Evolutionary conservation across 2,797 vertebrate genomes (phyloP).

Genomic region (Salarias fasciatus): DNA sequence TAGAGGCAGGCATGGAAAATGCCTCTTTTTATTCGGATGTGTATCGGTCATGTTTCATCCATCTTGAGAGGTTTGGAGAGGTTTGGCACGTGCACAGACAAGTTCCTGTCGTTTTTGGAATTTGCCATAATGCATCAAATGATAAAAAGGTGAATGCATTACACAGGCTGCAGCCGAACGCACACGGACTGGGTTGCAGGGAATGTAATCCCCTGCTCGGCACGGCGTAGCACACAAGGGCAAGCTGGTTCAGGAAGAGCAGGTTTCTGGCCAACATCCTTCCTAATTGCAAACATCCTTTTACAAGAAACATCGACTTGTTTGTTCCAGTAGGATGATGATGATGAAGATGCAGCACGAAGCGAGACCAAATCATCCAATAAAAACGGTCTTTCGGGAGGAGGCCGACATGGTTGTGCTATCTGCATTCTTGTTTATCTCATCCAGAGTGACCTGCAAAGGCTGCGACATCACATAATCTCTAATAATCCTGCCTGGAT

Average conservation of each 20-base stretch:
- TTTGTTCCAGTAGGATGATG: constrained; percentile 37
- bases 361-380: constrained; percentile 1
- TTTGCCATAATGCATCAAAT: constrained; percentile 61
- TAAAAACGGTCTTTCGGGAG: constrained; percentile 1
- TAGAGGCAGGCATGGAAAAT: constrained; percentile 41
- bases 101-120: constrained; percentile 55
- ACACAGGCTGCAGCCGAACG: constrained; percentile 28
- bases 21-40: constrained; percentile 27
- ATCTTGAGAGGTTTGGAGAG: constrained; percentile 19
- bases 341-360: constrained; percentile 17
- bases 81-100: constrained; percentile 52
- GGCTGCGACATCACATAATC: constrained; percentile 48
- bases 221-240: constrained; percentile 29
- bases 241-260: constrained; percentile 68
- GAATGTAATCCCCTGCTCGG: constrained; percentile 35
- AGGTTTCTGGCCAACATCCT: constrained; percentile 65
- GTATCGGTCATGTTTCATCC: constrained; percentile 36
- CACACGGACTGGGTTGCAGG: constrained; percentile 24
- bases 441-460: constrained; percentile 26
- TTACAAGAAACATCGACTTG: constrained; percentile 26
- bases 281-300: constrained; percentile 75
- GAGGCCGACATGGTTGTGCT: constrained; percentile 16
- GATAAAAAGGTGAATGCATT: constrained; percentile 47
- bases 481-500: constrained; percentile 55
- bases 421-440: constrained; percentile 40